Percentiles rank a stretch among this genome's conserved stretches.
Evolutionary conservation across 2,888 invertebrate genomes (phyloP).

Genomic region (Zeuzera pyrina): DNA sequence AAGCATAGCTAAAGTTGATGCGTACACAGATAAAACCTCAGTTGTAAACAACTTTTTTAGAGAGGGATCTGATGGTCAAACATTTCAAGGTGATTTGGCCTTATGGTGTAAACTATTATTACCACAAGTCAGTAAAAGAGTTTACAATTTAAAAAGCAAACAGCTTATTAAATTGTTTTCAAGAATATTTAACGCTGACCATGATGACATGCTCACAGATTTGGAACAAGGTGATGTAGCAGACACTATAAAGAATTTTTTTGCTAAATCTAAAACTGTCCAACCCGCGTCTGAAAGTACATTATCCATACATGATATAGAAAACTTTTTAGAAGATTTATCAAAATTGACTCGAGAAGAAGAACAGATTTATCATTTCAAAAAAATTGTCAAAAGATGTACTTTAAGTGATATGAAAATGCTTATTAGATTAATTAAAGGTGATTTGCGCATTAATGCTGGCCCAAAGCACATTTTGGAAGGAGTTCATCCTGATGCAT

Average conservation of each 20-base stretch:
- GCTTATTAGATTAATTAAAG: slow-evolving; percentile 89
- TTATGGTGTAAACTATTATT: slow-evolving; percentile 88
- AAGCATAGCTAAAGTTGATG: slow-evolving; percentile 81
- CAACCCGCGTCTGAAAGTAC: slow-evolving; percentile 78
- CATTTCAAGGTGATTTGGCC: slow-evolving; percentile 83
- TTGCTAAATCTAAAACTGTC: slow-evolving; percentile 74
- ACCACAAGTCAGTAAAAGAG: slow-evolving; percentile 85
- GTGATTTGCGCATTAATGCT: slow-evolving; percentile 93
- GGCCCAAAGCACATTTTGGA: slow-evolving; percentile 94
- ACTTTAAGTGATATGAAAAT: slow-evolving; percentile 89
- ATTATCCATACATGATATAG: slow-evolving; percentile 83
- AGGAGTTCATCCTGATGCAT: slow-evolving; percentile 90
- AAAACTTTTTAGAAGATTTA: slow-evolving; percentile 81
- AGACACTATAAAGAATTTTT: slow-evolving; percentile 86
- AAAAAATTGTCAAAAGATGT: slow-evolving; percentile 81
- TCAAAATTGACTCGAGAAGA: slow-evolving; percentile 88
- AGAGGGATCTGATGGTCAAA: slow-evolving; percentile 71
- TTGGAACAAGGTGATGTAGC: slow-evolving; percentile 93
- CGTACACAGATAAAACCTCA: slow-evolving; percentile 87
- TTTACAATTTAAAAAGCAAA: slow-evolving; percentile 94
- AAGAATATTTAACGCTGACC: slow-evolving; percentile 80
- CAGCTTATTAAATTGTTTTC: slow-evolving; percentile 92
- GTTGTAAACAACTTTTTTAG: slow-evolving; percentile 78
- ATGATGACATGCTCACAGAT: slow-evolving; percentile 87
- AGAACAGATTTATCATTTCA: slow-evolving; percentile 85